A percentile compares a stretch with the other conserved stretches of the same genome.
phyloP scores from a whole-genome alignment of 30 jellyfish, hydroid and myxozoan genomes.

The Aurelia sp. region DNA sequence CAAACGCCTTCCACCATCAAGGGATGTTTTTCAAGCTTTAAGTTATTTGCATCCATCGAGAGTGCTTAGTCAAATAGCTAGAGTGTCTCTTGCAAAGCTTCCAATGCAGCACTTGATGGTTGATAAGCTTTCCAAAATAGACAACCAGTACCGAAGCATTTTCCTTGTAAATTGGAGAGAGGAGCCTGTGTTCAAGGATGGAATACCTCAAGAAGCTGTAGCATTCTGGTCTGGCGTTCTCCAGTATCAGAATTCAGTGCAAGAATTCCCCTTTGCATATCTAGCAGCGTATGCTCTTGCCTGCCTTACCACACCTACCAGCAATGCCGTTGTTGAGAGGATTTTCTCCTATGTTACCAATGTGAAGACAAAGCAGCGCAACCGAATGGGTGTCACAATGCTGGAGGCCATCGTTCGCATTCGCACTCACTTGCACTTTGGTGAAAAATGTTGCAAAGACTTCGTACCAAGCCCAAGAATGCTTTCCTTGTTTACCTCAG shows the following conservation, averaged over 20 bases:
- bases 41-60: conserved; percentile 46
- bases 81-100: conserved; percentile 50
- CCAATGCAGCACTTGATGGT: conserved; percentile 41
- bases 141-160: conserved; percentile 72
- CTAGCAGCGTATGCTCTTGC: conserved; percentile 56
- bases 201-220: conserved; percentile 45
- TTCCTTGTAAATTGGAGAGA: conserved; percentile 61
- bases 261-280: conserved; percentile 22
- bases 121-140: conserved; percentile 37
- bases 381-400: conserved; percentile 66
- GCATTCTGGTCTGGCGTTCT: conserved; percentile 54
- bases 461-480: no score
- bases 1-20: conserved; percentile 63
- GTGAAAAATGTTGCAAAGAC: conserved; percentile 54
- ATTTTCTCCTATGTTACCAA: conserved; percentile 49
- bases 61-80: conserved; percentile 33
- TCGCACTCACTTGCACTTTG: conserved; percentile 30
- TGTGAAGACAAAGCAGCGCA: conserved; percentile 59
- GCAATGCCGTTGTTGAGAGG: conserved; percentile 73
- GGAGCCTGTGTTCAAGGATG: conserved; percentile 51
- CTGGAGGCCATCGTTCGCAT: conserved; percentile 49
- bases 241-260: conserved; percentile 8
- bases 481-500: conserved; percentile 43
- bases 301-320: conserved; percentile 56
- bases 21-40: conserved; percentile 43